A percentile compares a stretch with the other conserved stretches of the same genome.
phyloP scores from a whole-genome alignment of 2,113 vertebrate genomes.

The Lipotes vexillifer region DNA sequence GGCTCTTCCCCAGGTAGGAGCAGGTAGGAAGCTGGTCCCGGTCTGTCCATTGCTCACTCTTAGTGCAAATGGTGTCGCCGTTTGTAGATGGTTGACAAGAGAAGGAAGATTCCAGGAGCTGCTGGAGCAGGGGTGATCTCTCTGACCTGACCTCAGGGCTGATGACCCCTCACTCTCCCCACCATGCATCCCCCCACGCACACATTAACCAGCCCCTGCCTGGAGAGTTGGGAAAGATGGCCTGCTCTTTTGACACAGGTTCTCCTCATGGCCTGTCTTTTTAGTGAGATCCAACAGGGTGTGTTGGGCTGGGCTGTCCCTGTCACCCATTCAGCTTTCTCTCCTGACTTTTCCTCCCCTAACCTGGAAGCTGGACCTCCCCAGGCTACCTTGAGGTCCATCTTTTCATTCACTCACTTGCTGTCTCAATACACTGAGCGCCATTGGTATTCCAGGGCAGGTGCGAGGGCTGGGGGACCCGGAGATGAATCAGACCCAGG shows the following conservation, averaged over 20 bases:
- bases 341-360: neutral
- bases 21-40: neutral
- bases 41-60: neutral
- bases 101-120: neutral
- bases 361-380: neutral
- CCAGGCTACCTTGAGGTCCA: neutral
- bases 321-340: neutral
- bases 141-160: neutral
- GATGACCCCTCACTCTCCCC: neutral
- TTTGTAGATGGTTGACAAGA: neutral
- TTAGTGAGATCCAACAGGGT: neutral
- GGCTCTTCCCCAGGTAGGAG: neutral
- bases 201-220: neutral
- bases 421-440: neutral
- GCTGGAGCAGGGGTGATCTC: neutral
- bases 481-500: neutral
- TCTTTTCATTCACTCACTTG: neutral
- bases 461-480: neutral
- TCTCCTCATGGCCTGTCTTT: neutral
- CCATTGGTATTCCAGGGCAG: neutral
- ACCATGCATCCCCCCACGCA: fast-evolving
- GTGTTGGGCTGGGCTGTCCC: neutral
- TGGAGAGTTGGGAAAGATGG: neutral
- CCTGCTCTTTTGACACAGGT: fast-evolving
- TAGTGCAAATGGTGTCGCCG: fast-evolving